Evolutionary conservation across 2,797 vertebrate species (phyloP).

Genomic region (Eulemur mongoz): DNA sequence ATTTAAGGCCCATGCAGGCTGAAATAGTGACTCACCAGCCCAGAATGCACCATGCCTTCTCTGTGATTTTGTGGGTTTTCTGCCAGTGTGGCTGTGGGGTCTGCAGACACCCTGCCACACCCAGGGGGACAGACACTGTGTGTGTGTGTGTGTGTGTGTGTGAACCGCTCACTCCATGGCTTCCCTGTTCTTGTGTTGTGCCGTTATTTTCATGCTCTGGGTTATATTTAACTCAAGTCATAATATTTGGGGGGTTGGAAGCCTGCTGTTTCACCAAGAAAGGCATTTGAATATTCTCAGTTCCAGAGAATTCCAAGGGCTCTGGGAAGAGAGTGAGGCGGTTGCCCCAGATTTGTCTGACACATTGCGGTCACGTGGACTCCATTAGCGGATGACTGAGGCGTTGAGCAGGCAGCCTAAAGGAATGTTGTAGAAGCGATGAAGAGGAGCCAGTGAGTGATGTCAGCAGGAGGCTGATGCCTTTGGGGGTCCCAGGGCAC

Average conservation of each 20-base stretch:
- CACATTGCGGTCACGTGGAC: conserved; percentile 70
- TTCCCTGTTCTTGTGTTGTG: not conserved
- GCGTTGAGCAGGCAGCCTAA: conserved; percentile 60
- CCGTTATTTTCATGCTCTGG: conserved; percentile 58
- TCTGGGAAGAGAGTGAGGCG: conserved; percentile 68
- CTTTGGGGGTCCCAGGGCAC: conserved; percentile 15
- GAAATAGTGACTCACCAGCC: not conserved
- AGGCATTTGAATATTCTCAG: conserved; percentile 70
- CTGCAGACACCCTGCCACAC: not conserved
- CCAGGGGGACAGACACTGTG: not conserved
- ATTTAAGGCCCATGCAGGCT: not conserved
- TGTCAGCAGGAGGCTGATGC: conserved; percentile 58
- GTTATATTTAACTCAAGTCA: conserved; percentile 78
- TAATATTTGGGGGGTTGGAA: conserved; percentile 74
- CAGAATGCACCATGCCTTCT: not conserved
- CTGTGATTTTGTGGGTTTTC: not conserved
- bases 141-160: not conserved
- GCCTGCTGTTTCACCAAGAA: conserved; percentile 76
- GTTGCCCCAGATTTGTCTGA: conserved; percentile 80
- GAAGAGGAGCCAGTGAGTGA: conserved; percentile 59
- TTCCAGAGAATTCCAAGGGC: conserved; percentile 70
- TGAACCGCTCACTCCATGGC: not conserved
- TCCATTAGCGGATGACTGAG: conserved; percentile 68
- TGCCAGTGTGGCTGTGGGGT: not conserved
- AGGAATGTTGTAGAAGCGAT: conserved; percentile 58